Evolutionary conservation across 2,113 vertebrate genomes (phyloP).

Genomic region (human (Homo sapiens)): DNA sequence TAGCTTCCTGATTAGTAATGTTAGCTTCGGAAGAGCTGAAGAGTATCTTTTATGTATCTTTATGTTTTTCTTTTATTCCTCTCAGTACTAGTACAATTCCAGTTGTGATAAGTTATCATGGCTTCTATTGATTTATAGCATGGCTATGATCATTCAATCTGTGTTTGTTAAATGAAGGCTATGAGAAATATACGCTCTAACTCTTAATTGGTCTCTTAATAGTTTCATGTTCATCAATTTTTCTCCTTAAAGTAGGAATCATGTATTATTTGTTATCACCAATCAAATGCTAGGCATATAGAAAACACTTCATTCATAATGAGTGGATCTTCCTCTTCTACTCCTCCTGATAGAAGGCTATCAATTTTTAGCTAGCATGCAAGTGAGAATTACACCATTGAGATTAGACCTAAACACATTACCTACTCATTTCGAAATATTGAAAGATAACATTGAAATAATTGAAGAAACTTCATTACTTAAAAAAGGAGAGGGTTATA

Average conservation of each 20-base stretch:
- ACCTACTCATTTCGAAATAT: slow-evolving; percentile 37
- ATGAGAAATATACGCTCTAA: background rate
- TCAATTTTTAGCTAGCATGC: slow-evolving; percentile 38
- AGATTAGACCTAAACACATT: slow-evolving; percentile 55
- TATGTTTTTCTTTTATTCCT: background rate
- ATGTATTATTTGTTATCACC: background rate
- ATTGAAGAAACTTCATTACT: slow-evolving; percentile 59
- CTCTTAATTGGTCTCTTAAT: slow-evolving; percentile 2
- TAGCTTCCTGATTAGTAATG: background rate
- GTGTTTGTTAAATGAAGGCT: background rate
- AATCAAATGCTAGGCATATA: background rate
- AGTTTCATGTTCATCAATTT: background rate
- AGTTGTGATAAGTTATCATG: background rate
- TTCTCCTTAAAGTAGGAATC: background rate
- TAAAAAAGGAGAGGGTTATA: background rate
- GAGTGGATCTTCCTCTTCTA: background rate
- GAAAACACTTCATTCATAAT: background rate
- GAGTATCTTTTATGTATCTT: background rate
- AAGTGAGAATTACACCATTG: slow-evolving; percentile 47
- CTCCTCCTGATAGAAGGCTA: background rate
- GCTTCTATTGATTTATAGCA: background rate
- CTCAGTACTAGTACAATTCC: background rate
- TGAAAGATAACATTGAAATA: slow-evolving; percentile 62
- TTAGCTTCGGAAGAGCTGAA: background rate
- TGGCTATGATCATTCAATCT: background rate